These are phyloP conservation scores for Pocota personata DNA, from an alignment of 2,888 invertebrate species.

Conservation along the genomic window DNA sequence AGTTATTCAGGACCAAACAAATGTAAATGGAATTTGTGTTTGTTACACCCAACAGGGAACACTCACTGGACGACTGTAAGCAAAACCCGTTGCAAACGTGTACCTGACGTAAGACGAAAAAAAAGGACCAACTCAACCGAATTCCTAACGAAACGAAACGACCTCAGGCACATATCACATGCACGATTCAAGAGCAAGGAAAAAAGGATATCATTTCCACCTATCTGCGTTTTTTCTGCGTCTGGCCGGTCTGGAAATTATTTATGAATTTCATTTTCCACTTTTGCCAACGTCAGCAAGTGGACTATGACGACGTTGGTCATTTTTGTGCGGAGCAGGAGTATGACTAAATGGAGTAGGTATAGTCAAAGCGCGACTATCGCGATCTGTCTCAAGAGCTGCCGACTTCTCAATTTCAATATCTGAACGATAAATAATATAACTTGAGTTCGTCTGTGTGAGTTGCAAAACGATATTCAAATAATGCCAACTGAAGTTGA, in stretches of 20 bases:
- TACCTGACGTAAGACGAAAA: slow-evolving; percentile 34
- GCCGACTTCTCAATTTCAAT: slow-evolving; percentile 67
- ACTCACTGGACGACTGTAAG: slow-evolving; percentile 36
- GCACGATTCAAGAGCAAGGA: slow-evolving; percentile 41
- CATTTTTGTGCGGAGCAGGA: slow-evolving; percentile 18
- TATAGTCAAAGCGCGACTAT: slow-evolving; percentile 44
- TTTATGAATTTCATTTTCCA: slow-evolving; percentile 72
- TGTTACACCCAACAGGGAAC: slow-evolving; percentile 31
- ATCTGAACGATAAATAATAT: slow-evolving; percentile 62
- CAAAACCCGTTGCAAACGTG: slow-evolving; percentile 33
- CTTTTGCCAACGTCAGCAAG: slow-evolving; percentile 63
- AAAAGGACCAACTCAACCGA: slow-evolving; percentile 4
- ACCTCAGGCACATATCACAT: slow-evolving; percentile 63
- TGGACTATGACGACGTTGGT: slow-evolving; percentile 52
- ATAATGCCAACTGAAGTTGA: slow-evolving; percentile 32
- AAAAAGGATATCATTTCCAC: slow-evolving; percentile 68
- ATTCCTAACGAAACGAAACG: slow-evolving; percentile 48
- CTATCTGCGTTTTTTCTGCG: slow-evolving; percentile 65
- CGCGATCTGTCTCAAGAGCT: slow-evolving; percentile 72
- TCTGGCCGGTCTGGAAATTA: slow-evolving; percentile 64
- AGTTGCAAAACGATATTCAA: slow-evolving; percentile 29
- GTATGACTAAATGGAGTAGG: background rate
- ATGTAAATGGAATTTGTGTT: slow-evolving; percentile 71
- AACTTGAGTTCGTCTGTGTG: slow-evolving; percentile 18
- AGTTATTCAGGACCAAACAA: slow-evolving; percentile 67